Base-by-base conservation (phyloP, 2,113 vertebrate genomes). In the Halcyon senegalensis region DNA sequence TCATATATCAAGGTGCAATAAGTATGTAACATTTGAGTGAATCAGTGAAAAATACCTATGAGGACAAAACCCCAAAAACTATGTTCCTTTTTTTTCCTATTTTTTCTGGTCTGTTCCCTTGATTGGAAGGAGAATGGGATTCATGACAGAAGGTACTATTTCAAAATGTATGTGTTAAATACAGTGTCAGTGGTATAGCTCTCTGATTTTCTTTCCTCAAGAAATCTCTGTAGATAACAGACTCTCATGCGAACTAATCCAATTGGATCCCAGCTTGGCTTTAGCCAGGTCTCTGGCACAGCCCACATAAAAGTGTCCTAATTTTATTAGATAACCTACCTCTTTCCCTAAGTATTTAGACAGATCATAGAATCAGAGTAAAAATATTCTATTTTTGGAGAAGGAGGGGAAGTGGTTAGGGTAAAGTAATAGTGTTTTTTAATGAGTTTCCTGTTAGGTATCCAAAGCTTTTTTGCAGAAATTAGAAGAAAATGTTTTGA, bases 81-180 rank as follows among this genome's bases (percentile, higher is more conserved):
- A 73, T 68, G 3, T 19, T 7, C 2, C 23, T 46, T 11, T n/a
- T 68, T 31, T 23, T 37, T 7, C 5, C 5, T 39, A 0, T 72
- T 89, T 85, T 78, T 55, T 30, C 9, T 87, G 31, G 4, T 72
- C 8, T 63, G 21, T 46, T 70, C 10, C 12, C 5, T 53, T 75
- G 31, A 4, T 35, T 78, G 44, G 33, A 87, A 82, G 33, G 19
- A 82, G 33, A 63, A 4, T 56, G 31, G 12, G 11, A 58, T 19
- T 51, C 11, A 66, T 73, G 27, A 62, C 5, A 75, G 37, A 78
- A 64, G 16, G 2, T n/a, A 33, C 10, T 64, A 17, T 37, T 77
- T 77, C 64, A 16, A 85, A 93, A 85, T 75, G 46, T 55, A 53
- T 43, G n/a, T 81, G 87, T 81, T 73, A 79, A 92, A 88, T 68